Conservation (phyloP, 2,888 invertebrate species). For the Perizoma affinitatum region DNA sequence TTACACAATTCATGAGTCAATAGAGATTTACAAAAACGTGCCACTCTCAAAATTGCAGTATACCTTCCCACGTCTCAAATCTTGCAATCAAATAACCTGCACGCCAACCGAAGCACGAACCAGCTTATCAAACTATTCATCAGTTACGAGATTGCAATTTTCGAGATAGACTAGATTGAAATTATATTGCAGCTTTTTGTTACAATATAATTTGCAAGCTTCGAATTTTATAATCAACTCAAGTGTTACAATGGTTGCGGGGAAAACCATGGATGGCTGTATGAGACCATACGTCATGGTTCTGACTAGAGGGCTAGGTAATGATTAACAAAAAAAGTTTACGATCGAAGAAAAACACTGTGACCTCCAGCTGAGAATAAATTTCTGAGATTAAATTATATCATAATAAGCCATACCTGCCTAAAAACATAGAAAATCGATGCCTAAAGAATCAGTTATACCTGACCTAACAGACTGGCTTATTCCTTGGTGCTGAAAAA, state of each 20-base stretch:
- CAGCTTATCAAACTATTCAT: slow-evolving; percentile 29
- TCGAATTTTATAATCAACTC: slow-evolving; percentile 14
- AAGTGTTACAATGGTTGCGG: not conserved
- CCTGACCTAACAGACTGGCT: too few relatives aligned
- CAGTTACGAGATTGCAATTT: slow-evolving; percentile 27
- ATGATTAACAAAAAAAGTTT: too few relatives aligned
- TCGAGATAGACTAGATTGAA: slow-evolving; percentile 12
- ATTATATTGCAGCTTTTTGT: slow-evolving; percentile 27
- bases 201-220: slow-evolving; percentile 25
- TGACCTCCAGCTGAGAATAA: too few relatives aligned
- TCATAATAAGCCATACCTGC: too few relatives aligned
- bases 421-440: too few relatives aligned
- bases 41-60: slow-evolving; percentile 7
- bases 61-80: slow-evolving; percentile 13
- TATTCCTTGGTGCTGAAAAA: too few relatives aligned
- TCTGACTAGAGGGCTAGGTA: too few relatives aligned
- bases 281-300: too few relatives aligned
- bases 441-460: too few relatives aligned
- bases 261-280: not conserved
- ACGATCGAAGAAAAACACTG: too few relatives aligned
- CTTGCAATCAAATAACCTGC: slow-evolving; percentile 33
- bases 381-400: too few relatives aligned
- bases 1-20: not conserved
- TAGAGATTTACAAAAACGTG: slow-evolving; percentile 5
- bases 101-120: slow-evolving; percentile 25